Conservation (phyloP, 2,797 vertebrate genomes). For the Diceros bicornis region DNA sequence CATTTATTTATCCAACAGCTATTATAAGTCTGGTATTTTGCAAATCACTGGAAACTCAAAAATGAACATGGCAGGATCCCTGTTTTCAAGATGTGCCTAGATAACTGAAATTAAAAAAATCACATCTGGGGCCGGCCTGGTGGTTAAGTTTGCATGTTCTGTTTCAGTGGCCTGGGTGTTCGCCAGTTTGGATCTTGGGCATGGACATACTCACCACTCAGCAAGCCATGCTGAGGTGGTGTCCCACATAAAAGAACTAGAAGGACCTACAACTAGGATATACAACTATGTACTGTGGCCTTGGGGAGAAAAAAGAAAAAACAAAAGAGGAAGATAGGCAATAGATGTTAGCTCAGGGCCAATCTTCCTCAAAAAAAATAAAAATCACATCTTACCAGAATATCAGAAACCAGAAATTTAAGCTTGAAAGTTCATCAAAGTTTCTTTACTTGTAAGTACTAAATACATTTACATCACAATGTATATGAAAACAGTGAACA, state of each 20-base stretch:
- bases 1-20: neutral
- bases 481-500: neutral
- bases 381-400: neutral
- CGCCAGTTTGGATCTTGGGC: too few relatives aligned
- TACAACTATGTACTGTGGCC: too few relatives aligned
- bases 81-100: neutral
- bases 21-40: neutral
- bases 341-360: too few relatives aligned
- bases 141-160: too few relatives aligned
- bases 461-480: neutral
- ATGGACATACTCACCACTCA: too few relatives aligned
- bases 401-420: neutral
- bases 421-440: neutral
- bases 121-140: neutral
- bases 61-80: neutral
- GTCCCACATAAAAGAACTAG: too few relatives aligned
- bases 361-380: neutral
- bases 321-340: too few relatives aligned
- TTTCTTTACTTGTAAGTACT: neutral
- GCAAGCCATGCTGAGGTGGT: too few relatives aligned
- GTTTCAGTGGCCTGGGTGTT: too few relatives aligned
- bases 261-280: too few relatives aligned
- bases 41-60: neutral
- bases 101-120: neutral
- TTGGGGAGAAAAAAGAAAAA: too few relatives aligned